Conservation (phyloP, 2,113 vertebrate genomes). For the Eleginops maclovinus region DNA sequence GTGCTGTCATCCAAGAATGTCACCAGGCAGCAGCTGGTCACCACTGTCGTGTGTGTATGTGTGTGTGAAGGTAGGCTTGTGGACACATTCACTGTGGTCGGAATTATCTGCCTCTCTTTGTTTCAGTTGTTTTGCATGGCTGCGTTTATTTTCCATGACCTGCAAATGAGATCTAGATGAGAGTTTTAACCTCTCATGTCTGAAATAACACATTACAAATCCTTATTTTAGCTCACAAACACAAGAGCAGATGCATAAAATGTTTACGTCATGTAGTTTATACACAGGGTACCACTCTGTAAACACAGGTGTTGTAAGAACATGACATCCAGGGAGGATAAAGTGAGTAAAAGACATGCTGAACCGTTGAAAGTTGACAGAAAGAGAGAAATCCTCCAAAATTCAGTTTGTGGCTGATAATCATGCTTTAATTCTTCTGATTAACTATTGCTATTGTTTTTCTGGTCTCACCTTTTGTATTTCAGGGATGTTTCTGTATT, state of each 20-base stretch:
- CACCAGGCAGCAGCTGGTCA: slow-evolving; percentile 68
- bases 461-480: not conserved
- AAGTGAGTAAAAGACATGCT: slow-evolving; percentile 3
- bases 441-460: not conserved
- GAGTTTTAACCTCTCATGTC: slow-evolving; percentile 14
- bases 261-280: not conserved
- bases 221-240: not conserved
- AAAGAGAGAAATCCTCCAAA: slow-evolving; percentile 8
- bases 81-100: slow-evolving; percentile 34
- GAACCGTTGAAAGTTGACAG: slow-evolving; percentile 1
- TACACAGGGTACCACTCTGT: not conserved
- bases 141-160: slow-evolving; percentile 36
- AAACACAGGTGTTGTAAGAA: not conserved
- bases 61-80: slow-evolving; percentile 24
- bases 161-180: slow-evolving; percentile 55
- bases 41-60: slow-evolving; percentile 34
- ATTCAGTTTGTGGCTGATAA: slow-evolving; percentile 5
- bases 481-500: not conserved
- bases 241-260: not conserved
- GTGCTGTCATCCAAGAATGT: slow-evolving; percentile 66
- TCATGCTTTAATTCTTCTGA: slow-evolving; percentile 2
- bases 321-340: slow-evolving; percentile 8
- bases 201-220: slow-evolving; percentile 16
- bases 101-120: slow-evolving; percentile 20
- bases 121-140: slow-evolving; percentile 36